A percentile compares a stretch with the other conserved stretches of the same genome.
Evolutionary conservation across 1,140 invertebrate species (phyloP).

Genomic region (Drosophila gunungcola): DNA sequence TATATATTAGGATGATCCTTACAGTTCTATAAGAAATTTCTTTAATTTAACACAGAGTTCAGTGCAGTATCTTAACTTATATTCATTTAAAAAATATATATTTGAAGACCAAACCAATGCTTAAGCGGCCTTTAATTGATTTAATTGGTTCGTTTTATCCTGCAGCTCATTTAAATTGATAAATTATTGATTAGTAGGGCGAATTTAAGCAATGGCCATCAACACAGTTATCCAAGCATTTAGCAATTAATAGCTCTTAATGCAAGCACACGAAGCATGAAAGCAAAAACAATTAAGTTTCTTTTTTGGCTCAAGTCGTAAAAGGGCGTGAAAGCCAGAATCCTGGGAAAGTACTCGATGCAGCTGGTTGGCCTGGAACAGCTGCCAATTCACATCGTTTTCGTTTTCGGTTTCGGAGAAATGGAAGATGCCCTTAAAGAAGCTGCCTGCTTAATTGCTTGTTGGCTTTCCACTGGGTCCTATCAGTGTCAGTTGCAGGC

Average conservation of each 20-base stretch:
- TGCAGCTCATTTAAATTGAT: constrained; percentile 3
- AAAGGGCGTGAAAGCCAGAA: constrained; percentile 1
- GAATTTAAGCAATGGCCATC: constrained; percentile 28
- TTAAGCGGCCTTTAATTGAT: not conserved
- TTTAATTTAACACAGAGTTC: too few relatives aligned
- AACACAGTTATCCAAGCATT: constrained; percentile 31
- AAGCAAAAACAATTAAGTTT: constrained; percentile 43
- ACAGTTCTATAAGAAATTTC: too few relatives aligned
- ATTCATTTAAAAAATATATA: too few relatives aligned
- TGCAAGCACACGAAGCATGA: constrained; percentile 14
- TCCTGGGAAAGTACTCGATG: constrained; percentile 2
- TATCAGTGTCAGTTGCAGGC: constrained; percentile 55
- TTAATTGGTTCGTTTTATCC: not conserved
- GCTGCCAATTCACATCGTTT: constrained; percentile 1
- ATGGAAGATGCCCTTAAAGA: constrained; percentile 17
- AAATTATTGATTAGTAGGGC: constrained; percentile 14
- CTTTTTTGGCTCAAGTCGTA: constrained; percentile 31
- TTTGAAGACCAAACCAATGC: too few relatives aligned
- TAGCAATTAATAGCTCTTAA: constrained; percentile 40
- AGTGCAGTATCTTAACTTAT: too few relatives aligned
- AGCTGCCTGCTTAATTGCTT: constrained; percentile 52
- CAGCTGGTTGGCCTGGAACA: not conserved
- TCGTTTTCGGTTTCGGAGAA: not conserved
- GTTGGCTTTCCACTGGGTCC: constrained; percentile 39
- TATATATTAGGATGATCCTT: too few relatives aligned